Conservation (phyloP, 2,797 vertebrate genomes). For the Uromys caudimaculatus region DNA sequence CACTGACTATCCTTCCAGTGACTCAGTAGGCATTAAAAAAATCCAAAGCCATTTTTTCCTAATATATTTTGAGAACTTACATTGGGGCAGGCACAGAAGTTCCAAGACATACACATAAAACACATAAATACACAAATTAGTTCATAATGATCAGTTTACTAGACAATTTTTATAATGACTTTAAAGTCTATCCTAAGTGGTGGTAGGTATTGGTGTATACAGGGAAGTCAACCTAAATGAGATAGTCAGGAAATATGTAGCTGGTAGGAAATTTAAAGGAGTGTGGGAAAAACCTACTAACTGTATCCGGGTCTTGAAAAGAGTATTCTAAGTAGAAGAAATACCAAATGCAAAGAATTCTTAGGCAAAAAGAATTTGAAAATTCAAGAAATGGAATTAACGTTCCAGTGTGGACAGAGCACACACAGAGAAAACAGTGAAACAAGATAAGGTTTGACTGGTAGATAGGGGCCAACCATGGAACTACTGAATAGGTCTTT, state of each 20-base stretch:
- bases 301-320: neutral
- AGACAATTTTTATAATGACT: neutral
- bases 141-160: conserved; percentile 34
- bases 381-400: neutral
- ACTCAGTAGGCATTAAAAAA: neutral
- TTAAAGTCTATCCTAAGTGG: neutral
- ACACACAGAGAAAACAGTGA: neutral
- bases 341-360: neutral
- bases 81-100: neutral
- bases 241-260: neutral
- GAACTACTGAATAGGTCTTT: neutral
- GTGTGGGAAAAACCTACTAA: neutral
- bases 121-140: conserved; percentile 17
- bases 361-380: conserved; percentile 21
- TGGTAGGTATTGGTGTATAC: neutral
- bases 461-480: neutral
- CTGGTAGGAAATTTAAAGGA: conserved; percentile 13
- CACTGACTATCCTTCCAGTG: neutral
- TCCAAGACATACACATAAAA: neutral
- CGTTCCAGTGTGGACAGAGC: neutral
- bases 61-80: neutral
- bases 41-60: neutral
- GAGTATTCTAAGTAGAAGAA: conserved; percentile 16
- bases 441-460: neutral
- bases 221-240: conserved; percentile 9